Base-by-base conservation (phyloP, 1,140 invertebrate genomes). In the Yoshiicerus persimilis region DNA sequence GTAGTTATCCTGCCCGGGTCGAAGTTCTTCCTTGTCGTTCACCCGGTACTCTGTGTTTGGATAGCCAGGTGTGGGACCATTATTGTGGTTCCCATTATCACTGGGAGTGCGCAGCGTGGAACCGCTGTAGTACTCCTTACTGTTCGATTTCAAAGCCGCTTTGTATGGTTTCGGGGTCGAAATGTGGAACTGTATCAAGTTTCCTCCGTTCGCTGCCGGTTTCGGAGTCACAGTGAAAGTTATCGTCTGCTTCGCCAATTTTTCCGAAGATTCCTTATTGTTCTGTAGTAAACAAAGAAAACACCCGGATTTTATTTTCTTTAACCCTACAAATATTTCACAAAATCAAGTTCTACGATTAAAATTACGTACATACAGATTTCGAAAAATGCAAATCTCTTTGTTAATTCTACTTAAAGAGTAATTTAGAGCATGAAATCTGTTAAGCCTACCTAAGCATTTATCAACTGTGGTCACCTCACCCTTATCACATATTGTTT, bases 211-310 rank as follows among this genome's bases (percentile, higher is more conserved):
- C 6, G 66, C 36, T 4, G 38, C 41, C 3, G 88, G 88, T 30
- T 88, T 88, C 30, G 84, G 84, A 5, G 88, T 88, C 30, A 88
- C 85, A 10, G 84, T 86, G 13, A 88, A 88, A 4, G 88, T 88
- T 2, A 88, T 88, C 32, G 88, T 88, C 25, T 88, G 88, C 34
- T 88, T 88, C n/a, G 13, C n/a, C 8, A 25, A 34, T n/a, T 38
- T 64, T 86, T 27, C 66, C 32, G 25, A 66, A 0, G 32, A 86
- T 34, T 86, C 56, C 32, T 62, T 86, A 30, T 66, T 64, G 47
- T 56, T 56, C 20, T 56, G 20, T n/a, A 27, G 64, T 1, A 27
- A n/a, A 70, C 5, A 30, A 70, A 9, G 3, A n/a, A 1, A 70
- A 30, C 25, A 30, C 11, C 27, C 2, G 25, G 2, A 30, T n/a